Base-by-base conservation (phyloP, 2,888 invertebrate species). In the Eristalis pertinax region DNA sequence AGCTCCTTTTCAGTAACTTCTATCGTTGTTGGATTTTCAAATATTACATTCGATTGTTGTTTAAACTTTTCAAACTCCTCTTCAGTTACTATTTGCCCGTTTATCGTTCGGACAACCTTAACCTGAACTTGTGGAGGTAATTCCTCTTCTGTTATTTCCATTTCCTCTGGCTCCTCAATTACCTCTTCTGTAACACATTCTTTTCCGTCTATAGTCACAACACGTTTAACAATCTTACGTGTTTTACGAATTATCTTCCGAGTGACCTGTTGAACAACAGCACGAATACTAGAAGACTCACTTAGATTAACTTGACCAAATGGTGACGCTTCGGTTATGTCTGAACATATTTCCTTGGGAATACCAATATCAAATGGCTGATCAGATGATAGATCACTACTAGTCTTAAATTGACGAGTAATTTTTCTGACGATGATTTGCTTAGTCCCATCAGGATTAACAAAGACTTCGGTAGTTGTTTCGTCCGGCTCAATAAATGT, bases 141-240 rank as follows among this genome's bases (percentile, higher is more conserved):
- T 75, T 92, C 91, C 88, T 92, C 92, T 84, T 92, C 92, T 19
- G 90, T 91, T 2, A 93, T 89, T 88, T 93, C 93, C 26, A 93
- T 88, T 89, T 93, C 93, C 92, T 97, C 97, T 0, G 97, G 97
- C 92, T 97, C 97, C 91, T 97, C 97, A 62, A 97, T 94, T 0
- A 97, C 93, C 93, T 97, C 97, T 92, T 97, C 97, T 8, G 96
- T 96, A 0, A 97, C 95, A 84, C 96, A 96, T 93, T 97, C 97
- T 92, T 97, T 96, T 0, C 97, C 97, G 91, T 97, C 96, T 80
- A 97, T 95, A 5, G 97, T 95, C 0, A 96, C 96, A 2, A 96
- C 95, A 89, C 96, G 95, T 74, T 96, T 95, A 72, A 97, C 96
- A 22, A 97, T 96, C 88, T 96, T 95, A 65, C 96, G 94, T 19